These are phyloP conservation scores for Papilio aristodemus DNA, from an alignment of 1,140 invertebrate species.

Conservation along the genomic window DNA sequence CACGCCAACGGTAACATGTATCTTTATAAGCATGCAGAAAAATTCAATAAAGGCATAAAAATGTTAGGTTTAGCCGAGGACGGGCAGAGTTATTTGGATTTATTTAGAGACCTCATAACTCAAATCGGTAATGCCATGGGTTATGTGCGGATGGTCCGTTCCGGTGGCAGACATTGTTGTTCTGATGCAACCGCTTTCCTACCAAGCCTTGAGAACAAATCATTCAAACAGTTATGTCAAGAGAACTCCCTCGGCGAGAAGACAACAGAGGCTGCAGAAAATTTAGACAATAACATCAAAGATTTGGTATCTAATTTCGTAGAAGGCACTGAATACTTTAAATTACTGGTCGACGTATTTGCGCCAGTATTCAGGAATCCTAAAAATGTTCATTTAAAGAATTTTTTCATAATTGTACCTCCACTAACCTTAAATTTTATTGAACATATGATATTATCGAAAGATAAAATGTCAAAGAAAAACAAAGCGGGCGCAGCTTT, in stretches of 20 bases:
- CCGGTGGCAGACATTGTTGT: constrained; percentile 95
- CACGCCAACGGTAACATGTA: constrained; percentile 83
- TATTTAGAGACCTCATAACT: constrained; percentile 94
- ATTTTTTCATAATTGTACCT: constrained; percentile 97
- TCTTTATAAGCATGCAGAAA: constrained; percentile 95
- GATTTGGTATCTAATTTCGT: constrained; percentile 93
- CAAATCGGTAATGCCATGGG: constrained; percentile 99
- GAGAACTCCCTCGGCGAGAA: constrained; percentile 82
- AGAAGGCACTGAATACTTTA: constrained; percentile 97
- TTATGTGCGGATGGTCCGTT: constrained; percentile 96
- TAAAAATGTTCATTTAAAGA: constrained; percentile 94
- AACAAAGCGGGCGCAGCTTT: constrained; percentile 93
- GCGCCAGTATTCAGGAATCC: constrained; percentile 91
- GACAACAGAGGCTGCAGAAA: constrained; percentile 84
- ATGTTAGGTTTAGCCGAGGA: constrained; percentile 93
- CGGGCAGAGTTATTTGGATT: constrained; percentile 93
- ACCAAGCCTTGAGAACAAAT: constrained; percentile 88
- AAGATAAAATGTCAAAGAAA: constrained; percentile 95
- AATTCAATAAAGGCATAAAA: constrained; percentile 95
- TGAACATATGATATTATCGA: constrained; percentile 94
- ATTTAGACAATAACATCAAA: constrained; percentile 88
- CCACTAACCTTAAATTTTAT: constrained; percentile 97
- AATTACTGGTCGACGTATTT: constrained; percentile 96
- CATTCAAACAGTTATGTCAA: constrained; percentile 81
- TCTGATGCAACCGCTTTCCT: constrained; percentile 95